These are phyloP conservation scores for Volucella inflata DNA, from an alignment of 2,888 invertebrate genomes.

Conservation along the genomic window DNA sequence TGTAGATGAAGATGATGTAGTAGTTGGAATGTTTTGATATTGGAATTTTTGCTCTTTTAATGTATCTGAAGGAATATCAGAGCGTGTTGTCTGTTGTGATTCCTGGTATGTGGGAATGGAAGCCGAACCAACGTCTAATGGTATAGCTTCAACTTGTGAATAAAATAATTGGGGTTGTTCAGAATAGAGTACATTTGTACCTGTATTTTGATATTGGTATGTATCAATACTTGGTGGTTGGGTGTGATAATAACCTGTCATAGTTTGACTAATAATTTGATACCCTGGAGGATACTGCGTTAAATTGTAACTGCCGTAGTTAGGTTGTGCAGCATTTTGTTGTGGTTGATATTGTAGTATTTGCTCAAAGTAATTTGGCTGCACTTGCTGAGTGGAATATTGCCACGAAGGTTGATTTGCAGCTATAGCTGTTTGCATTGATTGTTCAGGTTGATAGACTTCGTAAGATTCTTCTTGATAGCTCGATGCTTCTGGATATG, in stretches of 20 bases:
- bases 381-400: slow-evolving; percentile 66
- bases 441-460: slow-evolving; percentile 40
- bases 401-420: slow-evolving; percentile 66
- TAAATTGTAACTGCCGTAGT: slow-evolving; percentile 67
- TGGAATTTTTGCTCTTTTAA: slow-evolving; percentile 45
- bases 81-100: slow-evolving; percentile 73
- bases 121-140: slow-evolving; percentile 53
- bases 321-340: slow-evolving; percentile 69
- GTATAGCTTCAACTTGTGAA: slow-evolving; percentile 63
- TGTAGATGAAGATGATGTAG: slow-evolving; percentile 77
- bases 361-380: slow-evolving; percentile 81
- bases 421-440: slow-evolving; percentile 58
- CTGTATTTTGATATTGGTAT: slow-evolving; percentile 78
- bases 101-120: slow-evolving; percentile 68
- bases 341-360: slow-evolving; percentile 81
- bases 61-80: slow-evolving; percentile 54
- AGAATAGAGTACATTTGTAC: slow-evolving; percentile 73
- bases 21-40: slow-evolving; percentile 63
- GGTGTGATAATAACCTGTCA: slow-evolving; percentile 80
- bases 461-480: slow-evolving; percentile 52
- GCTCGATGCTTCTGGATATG: slow-evolving; percentile 9
- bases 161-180: slow-evolving; percentile 75
- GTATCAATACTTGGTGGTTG: slow-evolving; percentile 76
- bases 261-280: slow-evolving; percentile 77
- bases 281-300: slow-evolving; percentile 80